phyloP scores from a whole-genome alignment of 2,113 vertebrate species.

The Daphoenositta chrysoptera region DNA sequence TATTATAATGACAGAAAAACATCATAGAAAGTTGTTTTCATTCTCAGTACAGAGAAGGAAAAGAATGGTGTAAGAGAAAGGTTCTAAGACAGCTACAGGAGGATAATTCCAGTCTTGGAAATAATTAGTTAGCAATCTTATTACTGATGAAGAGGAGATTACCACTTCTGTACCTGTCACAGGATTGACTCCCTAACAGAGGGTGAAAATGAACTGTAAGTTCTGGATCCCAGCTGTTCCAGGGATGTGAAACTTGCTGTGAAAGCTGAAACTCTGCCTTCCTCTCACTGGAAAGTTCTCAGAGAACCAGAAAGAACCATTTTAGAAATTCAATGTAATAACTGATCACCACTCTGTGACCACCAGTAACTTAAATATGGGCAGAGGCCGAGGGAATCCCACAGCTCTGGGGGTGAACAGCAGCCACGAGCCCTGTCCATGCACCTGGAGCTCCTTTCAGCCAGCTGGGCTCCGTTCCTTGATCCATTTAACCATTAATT shows the following conservation, averaged over 20 bases:
- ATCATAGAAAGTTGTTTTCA: neutral
- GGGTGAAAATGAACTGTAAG: neutral
- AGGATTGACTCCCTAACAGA: neutral
- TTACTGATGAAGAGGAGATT: neutral
- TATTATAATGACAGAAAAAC: neutral
- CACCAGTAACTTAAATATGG: neutral
- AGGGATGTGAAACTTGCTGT: neutral
- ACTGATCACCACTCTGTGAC: neutral
- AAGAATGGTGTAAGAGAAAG: neutral
- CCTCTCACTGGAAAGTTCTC: neutral
- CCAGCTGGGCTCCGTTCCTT: neutral
- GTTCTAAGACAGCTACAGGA: neutral
- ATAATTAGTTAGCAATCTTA: neutral
- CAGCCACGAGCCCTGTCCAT: neutral
- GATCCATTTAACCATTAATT: neutral
- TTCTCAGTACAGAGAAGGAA: neutral
- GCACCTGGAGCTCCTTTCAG: neutral
- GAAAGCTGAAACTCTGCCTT: neutral
- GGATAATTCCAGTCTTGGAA: neutral
- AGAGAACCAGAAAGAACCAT: neutral
- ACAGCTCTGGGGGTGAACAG: fast-evolving
- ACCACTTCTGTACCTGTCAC: neutral
- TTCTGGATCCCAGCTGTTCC: neutral
- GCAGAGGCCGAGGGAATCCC: neutral
- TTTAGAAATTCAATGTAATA: neutral